Evolutionary conservation across 2,113 vertebrate genomes (phyloP).

Genomic region (Boleophthalmus pectinirostris): DNA sequence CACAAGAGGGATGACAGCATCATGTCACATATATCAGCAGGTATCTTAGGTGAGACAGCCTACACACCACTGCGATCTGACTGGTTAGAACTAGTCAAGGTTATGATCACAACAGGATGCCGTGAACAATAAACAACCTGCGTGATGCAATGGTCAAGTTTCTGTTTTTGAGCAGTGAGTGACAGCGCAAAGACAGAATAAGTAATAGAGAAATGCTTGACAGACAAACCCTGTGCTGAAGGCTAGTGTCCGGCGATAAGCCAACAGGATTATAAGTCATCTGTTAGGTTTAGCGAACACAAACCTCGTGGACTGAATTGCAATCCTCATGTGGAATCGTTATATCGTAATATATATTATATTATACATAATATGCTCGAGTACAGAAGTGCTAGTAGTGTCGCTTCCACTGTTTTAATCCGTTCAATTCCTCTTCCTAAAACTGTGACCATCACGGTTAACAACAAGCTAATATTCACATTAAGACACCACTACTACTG

Average conservation of each 20-base stretch:
- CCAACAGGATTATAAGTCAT: not conserved
- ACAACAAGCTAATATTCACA: conserved; percentile 27
- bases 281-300: not conserved
- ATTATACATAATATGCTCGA: not conserved
- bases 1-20: conserved; percentile 66
- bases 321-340: not conserved
- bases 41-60: conserved; percentile 27
- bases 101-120: conserved; percentile 27
- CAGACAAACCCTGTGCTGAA: conserved; percentile 13
- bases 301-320: not conserved
- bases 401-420: not conserved
- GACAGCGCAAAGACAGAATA: conserved; percentile 20
- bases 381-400: not conserved
- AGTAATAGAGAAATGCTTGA: conserved; percentile 16
- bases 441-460: not conserved
- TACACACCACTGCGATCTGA: conserved; percentile 27
- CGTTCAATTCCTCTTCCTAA: not conserved
- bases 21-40: conserved; percentile 56
- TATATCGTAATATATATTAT: too few relatives aligned
- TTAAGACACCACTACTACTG: not conserved
- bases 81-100: conserved; percentile 28
- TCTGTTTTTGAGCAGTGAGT: conserved; percentile 28
- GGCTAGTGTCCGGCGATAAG: not conserved
- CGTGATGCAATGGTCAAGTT: conserved; percentile 33
- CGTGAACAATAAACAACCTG: conserved; percentile 23